A percentile compares a stretch with the other conserved stretches of the same genome.
These are phyloP conservation scores for Sebastiscus albofasciatus DNA, from an alignment of 2,797 vertebrate genomes.

Conservation along the genomic window DNA sequence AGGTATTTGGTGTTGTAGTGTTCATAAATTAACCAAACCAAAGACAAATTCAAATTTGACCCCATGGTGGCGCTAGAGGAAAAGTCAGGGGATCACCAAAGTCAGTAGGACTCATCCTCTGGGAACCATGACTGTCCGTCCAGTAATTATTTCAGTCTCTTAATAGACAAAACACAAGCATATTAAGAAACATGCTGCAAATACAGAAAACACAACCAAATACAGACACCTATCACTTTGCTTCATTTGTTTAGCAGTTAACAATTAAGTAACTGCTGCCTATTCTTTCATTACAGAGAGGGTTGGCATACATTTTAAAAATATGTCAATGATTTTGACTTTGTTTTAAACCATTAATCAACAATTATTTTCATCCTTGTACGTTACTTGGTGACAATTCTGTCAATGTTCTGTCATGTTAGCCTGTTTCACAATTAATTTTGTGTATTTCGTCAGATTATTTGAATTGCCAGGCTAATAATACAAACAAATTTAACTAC, in stretches of 20 bases:
- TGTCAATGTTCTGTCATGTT: neutral
- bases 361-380: neutral
- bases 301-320: neutral
- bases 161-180: neutral
- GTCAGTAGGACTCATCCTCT: neutral
- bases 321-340: neutral
- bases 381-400: neutral
- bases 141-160: no score
- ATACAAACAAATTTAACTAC: neutral
- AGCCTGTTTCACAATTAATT: neutral
- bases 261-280: neutral
- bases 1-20: no score
- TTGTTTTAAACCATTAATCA: neutral
- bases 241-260: neutral
- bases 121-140: no score
- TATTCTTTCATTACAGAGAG: neutral
- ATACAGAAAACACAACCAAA: neutral
- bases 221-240: neutral
- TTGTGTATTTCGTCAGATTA: neutral
- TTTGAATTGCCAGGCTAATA: neutral
- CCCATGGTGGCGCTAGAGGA: no score
- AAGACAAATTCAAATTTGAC: no score
- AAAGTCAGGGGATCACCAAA: no score
- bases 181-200: neutral
- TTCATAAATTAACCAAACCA: no score